A percentile compares a stretch with the other conserved stretches of the same genome.
Evolutionary conservation across 2,113 vertebrate genomes (phyloP).

Genomic region (Willisornis vidua): DNA sequence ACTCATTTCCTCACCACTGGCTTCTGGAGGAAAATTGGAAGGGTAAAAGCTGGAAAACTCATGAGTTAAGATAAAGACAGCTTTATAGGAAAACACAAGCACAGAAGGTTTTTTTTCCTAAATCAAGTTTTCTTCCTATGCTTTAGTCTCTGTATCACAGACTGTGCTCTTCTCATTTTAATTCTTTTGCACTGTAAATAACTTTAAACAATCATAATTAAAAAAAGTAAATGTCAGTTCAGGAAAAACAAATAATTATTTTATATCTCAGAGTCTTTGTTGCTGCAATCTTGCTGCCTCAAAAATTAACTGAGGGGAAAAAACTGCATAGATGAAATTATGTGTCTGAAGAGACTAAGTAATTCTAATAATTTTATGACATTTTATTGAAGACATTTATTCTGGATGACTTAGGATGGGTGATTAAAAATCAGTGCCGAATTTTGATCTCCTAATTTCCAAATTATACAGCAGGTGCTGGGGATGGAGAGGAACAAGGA

Average conservation of each 20-base stretch:
- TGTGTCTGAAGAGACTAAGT: not conserved
- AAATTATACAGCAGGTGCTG: slow-evolving; percentile 1
- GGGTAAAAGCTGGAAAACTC: not conserved
- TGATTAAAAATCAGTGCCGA: not conserved
- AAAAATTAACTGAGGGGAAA: not conserved
- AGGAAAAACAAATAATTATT: not conserved
- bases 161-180: not conserved
- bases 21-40: not conserved
- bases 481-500: not conserved
- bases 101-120: not conserved
- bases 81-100: not conserved
- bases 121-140: not conserved
- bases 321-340: not conserved
- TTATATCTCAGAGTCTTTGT: not conserved
- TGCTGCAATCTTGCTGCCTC: not conserved
- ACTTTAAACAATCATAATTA: not conserved
- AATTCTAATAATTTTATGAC: not conserved
- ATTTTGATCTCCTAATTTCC: slow-evolving; percentile 7
- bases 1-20: not conserved
- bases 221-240: not conserved
- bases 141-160: not conserved
- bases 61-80: not conserved
- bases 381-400: not conserved
- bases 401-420: not conserved
- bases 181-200: not conserved